Percentiles rank a stretch among this genome's conserved stretches.
phyloP scores from a whole-genome alignment of 1,140 invertebrate species.

The Zaprionus kolodkinae region DNA sequence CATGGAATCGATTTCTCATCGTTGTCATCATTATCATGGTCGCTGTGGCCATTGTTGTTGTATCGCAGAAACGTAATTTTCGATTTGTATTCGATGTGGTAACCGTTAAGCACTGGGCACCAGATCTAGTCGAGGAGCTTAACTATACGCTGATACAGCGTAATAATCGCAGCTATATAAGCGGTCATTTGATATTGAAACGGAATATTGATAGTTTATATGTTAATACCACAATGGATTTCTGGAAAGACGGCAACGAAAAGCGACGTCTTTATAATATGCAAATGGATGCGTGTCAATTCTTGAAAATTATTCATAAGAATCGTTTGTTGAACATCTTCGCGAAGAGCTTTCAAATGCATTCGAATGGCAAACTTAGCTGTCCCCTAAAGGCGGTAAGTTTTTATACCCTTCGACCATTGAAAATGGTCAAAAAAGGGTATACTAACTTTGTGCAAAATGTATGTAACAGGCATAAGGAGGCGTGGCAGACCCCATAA shows the following conservation, averaged over 20 bases:
- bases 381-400: slow-evolving; percentile 59
- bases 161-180: slow-evolving; percentile 46
- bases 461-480: no score
- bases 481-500: no score
- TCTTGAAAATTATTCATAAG: slow-evolving; percentile 45
- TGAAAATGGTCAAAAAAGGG: no score
- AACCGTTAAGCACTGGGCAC: slow-evolving; percentile 16
- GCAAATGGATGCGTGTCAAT: slow-evolving; percentile 29
- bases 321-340: slow-evolving; percentile 40
- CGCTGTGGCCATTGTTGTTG: neutral
- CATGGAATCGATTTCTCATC: slow-evolving; percentile 26
- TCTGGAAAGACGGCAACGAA: slow-evolving; percentile 23
- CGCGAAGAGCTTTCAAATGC: slow-evolving; percentile 25
- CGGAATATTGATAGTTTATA: slow-evolving; percentile 15
- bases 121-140: slow-evolving; percentile 32
- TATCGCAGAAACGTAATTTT: slow-evolving; percentile 37
- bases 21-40: neutral
- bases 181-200: slow-evolving; percentile 35
- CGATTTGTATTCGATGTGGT: slow-evolving; percentile 39
- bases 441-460: no score
- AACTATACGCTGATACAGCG: slow-evolving; percentile 14
- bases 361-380: slow-evolving; percentile 3
- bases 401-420: no score
- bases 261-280: slow-evolving; percentile 37
- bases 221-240: slow-evolving; percentile 23